Conservation (phyloP, 2,113 vertebrate species). For the Sterrhoptilus dennistouni region DNA sequence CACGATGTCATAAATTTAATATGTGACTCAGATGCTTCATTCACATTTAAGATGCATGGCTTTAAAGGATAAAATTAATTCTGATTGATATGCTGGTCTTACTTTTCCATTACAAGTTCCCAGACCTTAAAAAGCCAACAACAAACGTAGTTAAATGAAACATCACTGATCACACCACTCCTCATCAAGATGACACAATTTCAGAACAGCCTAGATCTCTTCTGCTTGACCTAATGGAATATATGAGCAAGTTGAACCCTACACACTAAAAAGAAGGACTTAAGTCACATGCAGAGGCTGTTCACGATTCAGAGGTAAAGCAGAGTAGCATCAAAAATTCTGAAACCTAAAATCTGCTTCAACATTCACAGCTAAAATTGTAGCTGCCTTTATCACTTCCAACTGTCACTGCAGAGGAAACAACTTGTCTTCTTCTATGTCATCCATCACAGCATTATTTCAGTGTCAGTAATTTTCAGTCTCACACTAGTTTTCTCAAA, state of each 20-base stretch:
- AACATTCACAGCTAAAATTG: not conserved
- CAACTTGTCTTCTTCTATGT: not conserved
- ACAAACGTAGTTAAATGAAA: not conserved
- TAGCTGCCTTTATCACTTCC: not conserved
- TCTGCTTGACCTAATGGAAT: not conserved
- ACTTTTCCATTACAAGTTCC: not conserved
- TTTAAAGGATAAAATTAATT: conserved; percentile 10
- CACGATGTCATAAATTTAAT: not conserved
- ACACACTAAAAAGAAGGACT: not conserved
- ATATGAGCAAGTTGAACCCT: not conserved
- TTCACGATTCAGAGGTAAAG: not conserved
- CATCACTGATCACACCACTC: not conserved
- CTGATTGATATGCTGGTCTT: not conserved
- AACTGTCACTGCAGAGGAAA: not conserved
- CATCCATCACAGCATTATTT: not conserved
- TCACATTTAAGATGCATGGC: not conserved
- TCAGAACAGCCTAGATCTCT: not conserved
- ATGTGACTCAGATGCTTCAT: not conserved
- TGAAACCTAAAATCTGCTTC: not conserved
- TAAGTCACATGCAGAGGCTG: not conserved
- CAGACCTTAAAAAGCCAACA: not conserved
- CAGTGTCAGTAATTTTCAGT: not conserved
- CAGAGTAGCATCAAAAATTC: not conserved
- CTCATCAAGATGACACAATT: not conserved
- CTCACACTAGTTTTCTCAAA: not conserved